phyloP scores from a whole-genome alignment of 2,797 vertebrate species.

The Decapterus maruadsi region DNA sequence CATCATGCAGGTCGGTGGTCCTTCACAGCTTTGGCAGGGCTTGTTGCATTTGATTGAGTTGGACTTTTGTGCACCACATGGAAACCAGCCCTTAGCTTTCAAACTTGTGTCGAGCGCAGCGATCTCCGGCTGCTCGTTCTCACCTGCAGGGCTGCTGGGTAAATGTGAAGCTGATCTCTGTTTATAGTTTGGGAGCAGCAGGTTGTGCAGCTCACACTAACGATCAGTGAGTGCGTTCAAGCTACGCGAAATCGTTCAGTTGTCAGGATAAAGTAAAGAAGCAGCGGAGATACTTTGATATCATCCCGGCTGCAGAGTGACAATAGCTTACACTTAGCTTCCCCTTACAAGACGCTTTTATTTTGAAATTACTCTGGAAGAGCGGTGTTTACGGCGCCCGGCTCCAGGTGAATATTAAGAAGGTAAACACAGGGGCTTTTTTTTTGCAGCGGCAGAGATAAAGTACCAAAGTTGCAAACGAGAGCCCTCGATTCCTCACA shows the following conservation, averaged over 20 bases:
- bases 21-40: too few species aligned
- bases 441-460: slow-evolving; percentile 31
- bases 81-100: too few species aligned
- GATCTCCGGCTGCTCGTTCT: background rate
- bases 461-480: slow-evolving; percentile 42
- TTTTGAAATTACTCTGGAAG: slow-evolving; percentile 39
- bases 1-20: too few species aligned
- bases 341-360: slow-evolving; percentile 47
- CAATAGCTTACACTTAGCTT: slow-evolving; percentile 35
- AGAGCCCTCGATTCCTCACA: slow-evolving; percentile 46
- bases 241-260: background rate
- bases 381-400: slow-evolving; percentile 32
- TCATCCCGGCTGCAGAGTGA: slow-evolving; percentile 24
- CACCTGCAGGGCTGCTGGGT: background rate
- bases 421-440: slow-evolving; percentile 53
- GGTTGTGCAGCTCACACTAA: slow-evolving; percentile 4
- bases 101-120: too few species aligned
- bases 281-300: slow-evolving; percentile 39
- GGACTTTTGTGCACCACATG: too few species aligned
- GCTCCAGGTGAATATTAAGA: slow-evolving; percentile 64
- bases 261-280: slow-evolving; percentile 17
- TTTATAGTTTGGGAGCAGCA: slow-evolving; percentile 12
- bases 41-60: too few species aligned
- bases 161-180: background rate
- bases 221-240: slow-evolving; percentile 35